Percentiles rank a stretch among this genome's conserved stretches.
Conservation (phyloP, 2,888 invertebrate species). For the Horisme vitalbata region DNA sequence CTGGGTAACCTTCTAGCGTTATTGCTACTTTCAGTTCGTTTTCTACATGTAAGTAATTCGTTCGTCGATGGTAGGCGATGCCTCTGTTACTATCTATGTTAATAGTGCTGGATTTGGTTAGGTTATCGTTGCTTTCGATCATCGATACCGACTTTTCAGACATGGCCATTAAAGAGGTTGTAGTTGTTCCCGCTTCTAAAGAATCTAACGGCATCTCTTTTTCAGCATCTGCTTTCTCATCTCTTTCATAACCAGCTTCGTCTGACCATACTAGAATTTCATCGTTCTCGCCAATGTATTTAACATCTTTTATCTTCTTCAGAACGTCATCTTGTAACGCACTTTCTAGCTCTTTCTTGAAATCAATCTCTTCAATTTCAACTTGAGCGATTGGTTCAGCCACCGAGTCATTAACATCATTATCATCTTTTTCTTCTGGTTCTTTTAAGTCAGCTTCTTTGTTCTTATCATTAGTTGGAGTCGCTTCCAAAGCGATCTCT, state of each 20-base stretch:
- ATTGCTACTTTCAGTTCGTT: constrained; percentile 69
- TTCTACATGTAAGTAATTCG: constrained; percentile 71
- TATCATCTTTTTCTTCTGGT: not conserved
- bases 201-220: constrained; percentile 2
- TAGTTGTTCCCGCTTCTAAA: constrained; percentile 29
- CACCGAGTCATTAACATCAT: not conserved
- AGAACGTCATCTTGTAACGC: constrained; percentile 48
- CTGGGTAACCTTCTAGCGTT: constrained; percentile 68
- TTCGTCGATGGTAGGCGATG: constrained; percentile 70
- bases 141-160: constrained; percentile 63
- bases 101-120: constrained; percentile 56
- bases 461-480: not conserved
- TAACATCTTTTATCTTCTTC: constrained; percentile 56
- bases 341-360: constrained; percentile 43
- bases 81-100: constrained; percentile 72
- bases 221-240: constrained; percentile 26
- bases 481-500: constrained; percentile 4
- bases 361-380: constrained; percentile 27
- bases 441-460: constrained; percentile 4
- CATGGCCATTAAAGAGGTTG: constrained; percentile 44
- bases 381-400: not conserved
- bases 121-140: constrained; percentile 57
- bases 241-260: constrained; percentile 39
- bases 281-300: constrained; percentile 54
- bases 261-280: constrained; percentile 61